Evolutionary conservation across 2,888 invertebrate genomes (phyloP).

Genomic region (Tanytarsus gracilentus): DNA sequence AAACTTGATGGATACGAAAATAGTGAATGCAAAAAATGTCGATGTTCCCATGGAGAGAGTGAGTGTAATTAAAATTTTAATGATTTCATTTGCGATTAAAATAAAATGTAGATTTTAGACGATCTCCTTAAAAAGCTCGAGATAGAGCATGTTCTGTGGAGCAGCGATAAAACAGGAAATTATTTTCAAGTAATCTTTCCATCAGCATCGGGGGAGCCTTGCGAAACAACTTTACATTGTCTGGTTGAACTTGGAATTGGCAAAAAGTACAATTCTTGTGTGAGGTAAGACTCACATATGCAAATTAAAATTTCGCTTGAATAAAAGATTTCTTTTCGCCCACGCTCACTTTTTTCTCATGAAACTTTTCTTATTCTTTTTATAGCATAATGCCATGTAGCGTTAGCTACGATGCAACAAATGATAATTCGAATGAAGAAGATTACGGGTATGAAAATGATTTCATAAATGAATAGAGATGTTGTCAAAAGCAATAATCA

Average conservation of each 20-base stretch:
- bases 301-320: background rate
- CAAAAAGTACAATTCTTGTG: constrained; percentile 57
- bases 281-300: constrained; percentile 48
- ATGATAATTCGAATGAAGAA: constrained; percentile 36
- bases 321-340: background rate
- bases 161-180: constrained; percentile 56
- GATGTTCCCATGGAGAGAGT: constrained; percentile 61
- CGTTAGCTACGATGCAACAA: constrained; percentile 45
- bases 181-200: constrained; percentile 64
- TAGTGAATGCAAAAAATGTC: constrained; percentile 34
- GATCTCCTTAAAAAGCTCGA: constrained; percentile 56
- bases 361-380: constrained; percentile 27
- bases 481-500: background rate
- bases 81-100: too few relatives aligned
- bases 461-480: background rate
- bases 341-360: background rate
- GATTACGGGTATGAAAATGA: constrained; percentile 39
- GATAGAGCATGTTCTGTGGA: constrained; percentile 63
- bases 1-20: constrained; percentile 6
- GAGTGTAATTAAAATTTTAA: constrained; percentile 29
- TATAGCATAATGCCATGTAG: constrained; percentile 54
- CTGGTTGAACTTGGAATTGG: constrained; percentile 64
- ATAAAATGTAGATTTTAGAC: constrained; percentile 62
- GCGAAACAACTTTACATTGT: constrained; percentile 65
- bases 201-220: constrained; percentile 57